A percentile compares a stretch with the other conserved stretches of the same genome.
Conservation (phyloP, 2,113 vertebrate species). For the Hyperoodon ampullatus region DNA sequence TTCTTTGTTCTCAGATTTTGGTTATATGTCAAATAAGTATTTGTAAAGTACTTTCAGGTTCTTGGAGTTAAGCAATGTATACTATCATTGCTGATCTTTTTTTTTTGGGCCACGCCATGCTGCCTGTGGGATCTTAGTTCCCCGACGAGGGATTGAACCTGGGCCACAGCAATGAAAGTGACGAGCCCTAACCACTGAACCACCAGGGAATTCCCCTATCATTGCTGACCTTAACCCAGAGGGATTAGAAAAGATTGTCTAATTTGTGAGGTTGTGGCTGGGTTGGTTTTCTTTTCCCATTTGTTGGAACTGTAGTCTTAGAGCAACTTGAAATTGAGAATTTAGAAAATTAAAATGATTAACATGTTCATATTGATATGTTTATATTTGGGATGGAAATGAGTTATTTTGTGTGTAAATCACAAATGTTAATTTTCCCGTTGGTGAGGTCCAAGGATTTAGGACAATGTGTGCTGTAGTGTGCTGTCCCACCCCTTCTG, state of each 20-base stretch:
- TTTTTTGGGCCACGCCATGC: no score
- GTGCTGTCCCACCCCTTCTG: not conserved
- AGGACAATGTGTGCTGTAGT: not conserved
- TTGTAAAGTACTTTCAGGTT: not conserved
- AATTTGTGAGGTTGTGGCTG: not conserved
- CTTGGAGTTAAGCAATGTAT: not conserved
- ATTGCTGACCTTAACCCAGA: not conserved
- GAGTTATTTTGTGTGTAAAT: not conserved
- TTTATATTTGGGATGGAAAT: conserved; percentile 16
- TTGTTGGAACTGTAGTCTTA: not conserved
- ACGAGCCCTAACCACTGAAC: no score
- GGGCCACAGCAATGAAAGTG: no score
- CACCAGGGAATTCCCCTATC: not conserved
- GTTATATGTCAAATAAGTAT: not conserved
- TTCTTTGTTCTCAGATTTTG: conserved; percentile 12
- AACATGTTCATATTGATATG: not conserved
- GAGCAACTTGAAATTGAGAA: not conserved
- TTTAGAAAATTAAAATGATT: conserved; percentile 35
- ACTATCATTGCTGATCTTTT: not conserved
- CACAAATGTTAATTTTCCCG: not conserved
- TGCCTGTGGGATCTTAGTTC: no score
- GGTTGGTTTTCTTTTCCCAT: not conserved
- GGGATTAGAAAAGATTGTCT: not conserved
- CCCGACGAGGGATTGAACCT: no score
- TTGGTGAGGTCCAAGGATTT: not conserved